Evolutionary conservation across 2,113 vertebrate species (phyloP).

Genomic region (Lampris incognitus): DNA sequence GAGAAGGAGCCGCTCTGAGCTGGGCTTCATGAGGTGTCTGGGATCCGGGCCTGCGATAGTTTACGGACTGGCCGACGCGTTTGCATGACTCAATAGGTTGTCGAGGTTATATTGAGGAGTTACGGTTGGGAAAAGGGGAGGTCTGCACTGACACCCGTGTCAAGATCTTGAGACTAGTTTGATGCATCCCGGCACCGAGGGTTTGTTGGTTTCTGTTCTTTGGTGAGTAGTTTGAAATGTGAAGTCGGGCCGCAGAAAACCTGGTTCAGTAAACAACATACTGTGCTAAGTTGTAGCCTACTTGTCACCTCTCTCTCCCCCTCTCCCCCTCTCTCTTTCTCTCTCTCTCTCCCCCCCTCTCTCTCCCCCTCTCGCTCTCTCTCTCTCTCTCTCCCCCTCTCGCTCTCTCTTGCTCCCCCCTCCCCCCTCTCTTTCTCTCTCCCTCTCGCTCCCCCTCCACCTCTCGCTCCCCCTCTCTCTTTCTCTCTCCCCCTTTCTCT

Average conservation of each 20-base stretch:
- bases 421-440: too few relatives aligned
- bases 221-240: conserved; percentile 20
- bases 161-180: neutral
- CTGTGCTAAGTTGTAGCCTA: neutral
- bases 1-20: conserved; percentile 50
- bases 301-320: neutral
- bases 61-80: too few relatives aligned
- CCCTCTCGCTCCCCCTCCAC: too few relatives aligned
- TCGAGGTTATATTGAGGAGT: too few relatives aligned
- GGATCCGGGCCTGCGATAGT: too few relatives aligned
- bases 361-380: too few relatives aligned
- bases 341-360: neutral
- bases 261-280: conserved; percentile 26
- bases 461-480: neutral
- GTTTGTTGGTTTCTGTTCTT: neutral
- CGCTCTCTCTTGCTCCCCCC: too few relatives aligned
- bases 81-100: too few relatives aligned
- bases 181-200: neutral
- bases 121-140: too few relatives aligned
- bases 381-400: too few relatives aligned
- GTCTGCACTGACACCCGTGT: neutral
- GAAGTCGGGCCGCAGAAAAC: conserved; percentile 14
- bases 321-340: conserved; percentile 11
- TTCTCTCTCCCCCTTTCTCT: neutral
- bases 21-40: neutral